phyloP scores from a whole-genome alignment of 2,113 vertebrate genomes.

The Semnornis frantzii region DNA sequence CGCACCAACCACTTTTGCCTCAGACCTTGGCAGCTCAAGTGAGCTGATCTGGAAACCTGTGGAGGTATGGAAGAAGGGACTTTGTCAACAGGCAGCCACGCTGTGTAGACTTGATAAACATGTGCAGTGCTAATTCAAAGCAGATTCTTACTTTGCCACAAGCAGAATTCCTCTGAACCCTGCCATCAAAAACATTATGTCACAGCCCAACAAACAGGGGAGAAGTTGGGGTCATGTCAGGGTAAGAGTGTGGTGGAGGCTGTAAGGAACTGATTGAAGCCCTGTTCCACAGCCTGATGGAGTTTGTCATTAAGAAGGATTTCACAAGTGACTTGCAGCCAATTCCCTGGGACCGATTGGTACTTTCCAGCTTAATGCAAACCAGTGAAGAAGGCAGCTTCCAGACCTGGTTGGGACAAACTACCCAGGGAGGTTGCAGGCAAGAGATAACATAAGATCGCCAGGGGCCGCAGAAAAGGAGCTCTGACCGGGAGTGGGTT shows the following conservation, averaged over 20 bases:
- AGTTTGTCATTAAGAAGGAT: conserved; percentile 51
- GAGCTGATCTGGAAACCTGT: neutral
- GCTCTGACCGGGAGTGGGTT: neutral
- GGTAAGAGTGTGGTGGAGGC: conserved; percentile 69
- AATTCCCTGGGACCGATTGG: neutral
- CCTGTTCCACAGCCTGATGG: conserved; percentile 5
- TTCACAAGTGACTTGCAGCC: conserved; percentile 36
- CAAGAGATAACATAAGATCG: neutral
- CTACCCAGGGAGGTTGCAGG: neutral
- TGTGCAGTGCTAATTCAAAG: conserved; percentile 60
- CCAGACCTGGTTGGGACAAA: neutral
- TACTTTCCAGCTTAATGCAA: conserved; percentile 48
- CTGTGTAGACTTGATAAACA: conserved; percentile 41
- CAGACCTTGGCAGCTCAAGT: rapidly evolving
- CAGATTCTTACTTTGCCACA: conserved; percentile 65
- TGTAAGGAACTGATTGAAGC: conserved; percentile 47
- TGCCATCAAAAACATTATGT: conserved; percentile 69
- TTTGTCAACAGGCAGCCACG: conserved; percentile 40
- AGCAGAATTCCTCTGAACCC: conserved; percentile 65
- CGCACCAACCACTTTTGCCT: neutral
- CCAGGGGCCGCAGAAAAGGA: neutral
- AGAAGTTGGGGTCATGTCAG: conserved; percentile 71
- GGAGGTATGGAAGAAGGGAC: neutral
- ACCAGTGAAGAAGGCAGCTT: conserved; percentile 25
- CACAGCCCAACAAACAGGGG: conserved; percentile 43